Percentiles rank a stretch among this genome's conserved stretches.
phyloP scores from a whole-genome alignment of 1,140 invertebrate genomes.

The Tribolium castaneum region DNA sequence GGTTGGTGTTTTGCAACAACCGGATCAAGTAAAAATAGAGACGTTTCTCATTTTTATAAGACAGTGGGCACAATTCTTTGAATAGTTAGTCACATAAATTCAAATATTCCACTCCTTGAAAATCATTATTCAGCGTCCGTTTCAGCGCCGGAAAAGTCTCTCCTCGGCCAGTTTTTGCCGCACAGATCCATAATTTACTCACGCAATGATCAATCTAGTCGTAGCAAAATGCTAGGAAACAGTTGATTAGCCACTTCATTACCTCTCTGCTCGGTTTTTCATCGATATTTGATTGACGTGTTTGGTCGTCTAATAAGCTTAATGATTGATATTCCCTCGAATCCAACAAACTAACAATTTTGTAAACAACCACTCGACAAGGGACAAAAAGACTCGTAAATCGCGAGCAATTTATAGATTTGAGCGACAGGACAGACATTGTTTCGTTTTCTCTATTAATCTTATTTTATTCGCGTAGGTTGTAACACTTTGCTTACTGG shows the following conservation, averaged over 20 bases:
- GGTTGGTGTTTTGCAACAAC: neutral
- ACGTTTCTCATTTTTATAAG: neutral
- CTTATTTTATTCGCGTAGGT: conserved; percentile 37
- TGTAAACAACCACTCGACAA: conserved; percentile 6
- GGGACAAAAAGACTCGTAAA: neutral
- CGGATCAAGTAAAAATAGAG: neutral
- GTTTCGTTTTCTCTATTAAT: conserved; percentile 31
- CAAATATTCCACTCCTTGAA: neutral
- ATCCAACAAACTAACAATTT: conserved; percentile 33
- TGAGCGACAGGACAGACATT: conserved; percentile 10
- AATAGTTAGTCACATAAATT: neutral
- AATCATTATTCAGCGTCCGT: neutral
- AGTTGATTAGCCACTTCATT: conserved; percentile 40
- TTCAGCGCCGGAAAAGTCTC: neutral
- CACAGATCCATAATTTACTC: conserved; percentile 15
- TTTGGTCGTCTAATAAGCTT: conserved; percentile 40
- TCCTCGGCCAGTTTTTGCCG: neutral
- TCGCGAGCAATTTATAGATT: neutral
- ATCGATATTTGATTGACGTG: conserved; percentile 44
- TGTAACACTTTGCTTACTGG: conserved; percentile 34
- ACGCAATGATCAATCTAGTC: conserved; percentile 12
- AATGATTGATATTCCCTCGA: conserved; percentile 44
- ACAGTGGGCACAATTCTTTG: neutral
- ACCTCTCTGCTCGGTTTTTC: conserved; percentile 36
- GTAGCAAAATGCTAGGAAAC: conserved; percentile 32